Evolutionary conservation across 2,888 invertebrate species (phyloP).

Genomic region (Bursaphelenchus okinawaensis): DNA sequence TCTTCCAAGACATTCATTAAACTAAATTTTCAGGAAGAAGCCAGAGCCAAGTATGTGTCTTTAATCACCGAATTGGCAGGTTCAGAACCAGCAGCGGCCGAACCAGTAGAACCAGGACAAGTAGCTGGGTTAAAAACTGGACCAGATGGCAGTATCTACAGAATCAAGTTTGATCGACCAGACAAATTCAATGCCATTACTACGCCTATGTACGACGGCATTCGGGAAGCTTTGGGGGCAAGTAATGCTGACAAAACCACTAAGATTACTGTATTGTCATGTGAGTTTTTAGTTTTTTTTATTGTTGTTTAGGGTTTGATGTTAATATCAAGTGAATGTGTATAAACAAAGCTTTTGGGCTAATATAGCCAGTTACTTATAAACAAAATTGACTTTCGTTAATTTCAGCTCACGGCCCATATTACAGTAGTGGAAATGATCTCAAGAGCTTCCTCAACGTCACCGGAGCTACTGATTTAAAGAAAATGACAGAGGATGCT

Average conservation of each 20-base stretch:
- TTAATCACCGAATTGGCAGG: conserved; percentile 59
- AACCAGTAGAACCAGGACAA: not conserved
- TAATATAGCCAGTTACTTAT: too few relatives aligned
- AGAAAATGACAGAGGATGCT: conserved; percentile 39
- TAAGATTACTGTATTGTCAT: conserved; percentile 19
- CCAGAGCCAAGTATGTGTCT: conserved; percentile 61
- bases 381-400: conserved; percentile 5
- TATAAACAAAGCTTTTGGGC: too few relatives aligned
- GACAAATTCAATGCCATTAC: conserved; percentile 48
- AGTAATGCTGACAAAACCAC: conserved; percentile 17
- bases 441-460: conserved; percentile 61
- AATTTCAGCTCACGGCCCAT: conserved; percentile 56
- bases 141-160: conserved; percentile 42
- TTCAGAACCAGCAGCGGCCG: not conserved
- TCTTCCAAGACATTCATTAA: too few relatives aligned
- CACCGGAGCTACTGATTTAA: conserved; percentile 33
- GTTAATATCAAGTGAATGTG: too few relatives aligned
- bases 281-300: not conserved
- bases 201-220: conserved; percentile 36
- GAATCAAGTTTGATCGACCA: conserved; percentile 48
- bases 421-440: conserved; percentile 81
- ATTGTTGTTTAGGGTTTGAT: conserved; percentile 65
- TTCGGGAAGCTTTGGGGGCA: conserved; percentile 32
- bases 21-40: too few relatives aligned
- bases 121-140: conserved; percentile 28